Base-by-base conservation (phyloP, 1,140 invertebrate species). In the Glossosoma conforme region DNA sequence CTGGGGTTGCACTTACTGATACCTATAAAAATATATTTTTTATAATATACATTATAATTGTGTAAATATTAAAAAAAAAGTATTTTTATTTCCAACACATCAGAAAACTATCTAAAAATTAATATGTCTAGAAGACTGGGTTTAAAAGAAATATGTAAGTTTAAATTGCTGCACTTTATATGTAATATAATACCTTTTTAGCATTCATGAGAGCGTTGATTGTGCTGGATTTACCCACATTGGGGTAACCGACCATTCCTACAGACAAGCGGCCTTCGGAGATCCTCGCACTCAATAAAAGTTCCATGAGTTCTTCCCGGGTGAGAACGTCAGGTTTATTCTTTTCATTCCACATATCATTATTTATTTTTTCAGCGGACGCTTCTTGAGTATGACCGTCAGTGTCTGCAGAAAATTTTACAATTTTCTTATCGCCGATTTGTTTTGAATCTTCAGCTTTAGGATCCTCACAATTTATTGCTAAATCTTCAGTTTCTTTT, bases 221-320 rank as follows among this genome's bases (percentile, higher is more conserved):
- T 2, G 95, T 97, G 36, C 95, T 98, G 75, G 94, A 98, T 76
- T 99, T 99, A 11, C 97, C 97, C 24, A 99, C 97, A 79, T 99
- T 99, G 1, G 97, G 97, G 77, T 99, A 99, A 0, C 97, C 97
- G 58, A 97, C 93, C 68, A 98, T 79, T 32, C 94, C 94, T 55
- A 98, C 81, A 24, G 90, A 93, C 1, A 84, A 80, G 10, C 84
- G 63, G 32, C 68, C 73, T 11, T 33, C 33, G 75, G 65, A 2
- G 70, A 80, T 54, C 78, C 75, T 53, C 79, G 85, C 75, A 14
- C 65, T 74, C 60, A 79, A 82, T 24, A 96, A 84, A 10, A 93
- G 75, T 47, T 77, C 67, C 38, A 86, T 78, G 13, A 85, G 66
- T 62, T 78, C 76, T 45, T 78, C 70, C 54, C 79, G 74, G 9